Conservation (phyloP, 2,888 invertebrate species). For the Drosophila barbarae region DNA sequence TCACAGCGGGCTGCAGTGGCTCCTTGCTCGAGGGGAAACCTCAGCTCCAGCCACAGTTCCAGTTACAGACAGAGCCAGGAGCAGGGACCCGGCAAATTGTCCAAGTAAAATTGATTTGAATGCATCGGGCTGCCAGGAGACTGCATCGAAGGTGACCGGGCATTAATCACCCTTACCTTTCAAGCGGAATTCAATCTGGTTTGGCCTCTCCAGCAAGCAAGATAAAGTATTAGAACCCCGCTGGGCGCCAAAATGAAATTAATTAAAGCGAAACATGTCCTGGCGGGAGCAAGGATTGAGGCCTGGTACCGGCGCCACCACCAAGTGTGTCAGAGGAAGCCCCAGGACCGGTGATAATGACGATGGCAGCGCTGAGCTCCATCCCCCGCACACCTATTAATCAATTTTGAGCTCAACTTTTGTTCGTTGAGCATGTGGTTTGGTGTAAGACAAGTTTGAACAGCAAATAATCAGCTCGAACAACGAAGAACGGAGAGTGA, state of each 20-base stretch:
- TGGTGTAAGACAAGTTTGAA: slow-evolving; percentile 56
- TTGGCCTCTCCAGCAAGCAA: not conserved
- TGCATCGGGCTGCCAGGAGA: slow-evolving; percentile 21
- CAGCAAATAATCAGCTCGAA: slow-evolving; percentile 63
- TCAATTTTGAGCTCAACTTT: slow-evolving; percentile 68
- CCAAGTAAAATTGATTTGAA: slow-evolving; percentile 37
- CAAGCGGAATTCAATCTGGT: slow-evolving; percentile 35
- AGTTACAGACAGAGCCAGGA: not conserved
- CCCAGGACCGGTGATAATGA: slow-evolving; percentile 34
- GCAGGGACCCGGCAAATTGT: slow-evolving; percentile 17
- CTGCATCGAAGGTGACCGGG: slow-evolving; percentile 13
- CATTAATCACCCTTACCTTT: slow-evolving; percentile 35
- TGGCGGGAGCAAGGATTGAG: slow-evolving; percentile 1
- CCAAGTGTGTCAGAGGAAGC: slow-evolving; percentile 47
- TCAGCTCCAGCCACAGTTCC: slow-evolving; percentile 8
- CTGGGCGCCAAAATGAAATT: slow-evolving; percentile 61
- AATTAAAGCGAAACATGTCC: slow-evolving; percentile 62
- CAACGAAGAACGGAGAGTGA: slow-evolving; percentile 32
- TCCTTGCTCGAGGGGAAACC: slow-evolving; percentile 17
- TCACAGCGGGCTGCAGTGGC: slow-evolving; percentile 28
- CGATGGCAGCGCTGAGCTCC: slow-evolving; percentile 2
- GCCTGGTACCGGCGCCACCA: slow-evolving; percentile 40
- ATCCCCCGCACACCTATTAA: slow-evolving; percentile 59
- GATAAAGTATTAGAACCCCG: slow-evolving; percentile 33
- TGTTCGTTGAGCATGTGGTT: slow-evolving; percentile 37